Evolutionary conservation across 2,797 vertebrate genomes (phyloP).

Genomic region (Platyrinchus mystaceus): DNA sequence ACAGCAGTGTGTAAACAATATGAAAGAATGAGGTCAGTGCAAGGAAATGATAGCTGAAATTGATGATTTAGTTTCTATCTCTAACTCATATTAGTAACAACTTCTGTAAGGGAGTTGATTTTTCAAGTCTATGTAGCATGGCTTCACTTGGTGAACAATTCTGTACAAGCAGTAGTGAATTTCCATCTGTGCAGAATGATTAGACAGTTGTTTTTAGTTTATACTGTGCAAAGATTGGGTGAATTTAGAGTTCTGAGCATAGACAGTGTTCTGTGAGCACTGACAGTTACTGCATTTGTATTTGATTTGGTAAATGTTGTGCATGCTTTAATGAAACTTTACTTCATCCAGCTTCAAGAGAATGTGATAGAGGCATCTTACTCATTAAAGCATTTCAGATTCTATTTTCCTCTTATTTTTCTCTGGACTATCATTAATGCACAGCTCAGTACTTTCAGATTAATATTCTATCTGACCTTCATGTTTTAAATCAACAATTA

Average conservation of each 20-base stretch:
- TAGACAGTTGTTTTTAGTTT: background rate
- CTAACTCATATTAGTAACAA: background rate
- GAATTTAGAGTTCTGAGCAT: background rate
- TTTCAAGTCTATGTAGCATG: background rate
- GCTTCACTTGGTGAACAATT: background rate
- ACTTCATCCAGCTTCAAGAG: background rate
- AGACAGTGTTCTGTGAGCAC: background rate
- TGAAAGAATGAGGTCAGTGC: conserved; percentile 6
- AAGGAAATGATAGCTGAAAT: background rate
- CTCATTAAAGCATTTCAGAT: background rate
- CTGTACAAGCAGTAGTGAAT: background rate
- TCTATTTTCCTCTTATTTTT: background rate
- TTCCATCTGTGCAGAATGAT: background rate
- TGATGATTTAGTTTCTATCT: background rate
- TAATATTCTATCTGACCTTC: background rate
- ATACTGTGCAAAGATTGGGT: background rate
- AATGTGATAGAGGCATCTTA: background rate
- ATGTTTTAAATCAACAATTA: background rate
- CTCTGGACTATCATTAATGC: background rate
- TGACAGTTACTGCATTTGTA: background rate
- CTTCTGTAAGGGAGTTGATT: background rate
- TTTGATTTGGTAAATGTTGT: background rate
- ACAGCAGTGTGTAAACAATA: background rate
- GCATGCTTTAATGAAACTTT: background rate
- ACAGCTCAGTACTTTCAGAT: background rate